Evolutionary conservation across 2,113 vertebrate species (phyloP).

Genomic region (Seriola quinqueradiata): DNA sequence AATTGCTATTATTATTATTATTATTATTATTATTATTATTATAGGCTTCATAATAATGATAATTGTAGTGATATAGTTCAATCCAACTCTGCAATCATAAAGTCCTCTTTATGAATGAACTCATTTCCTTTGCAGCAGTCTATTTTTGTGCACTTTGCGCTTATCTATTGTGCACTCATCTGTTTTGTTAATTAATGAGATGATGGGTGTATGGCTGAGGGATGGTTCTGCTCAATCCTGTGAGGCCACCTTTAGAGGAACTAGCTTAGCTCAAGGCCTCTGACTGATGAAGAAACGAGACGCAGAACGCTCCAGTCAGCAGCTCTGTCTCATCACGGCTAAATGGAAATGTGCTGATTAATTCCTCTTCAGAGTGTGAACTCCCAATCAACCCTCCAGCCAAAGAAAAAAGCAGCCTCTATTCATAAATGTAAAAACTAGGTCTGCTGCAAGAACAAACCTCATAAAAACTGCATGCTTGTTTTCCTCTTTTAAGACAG

Average conservation of each 20-base stretch:
- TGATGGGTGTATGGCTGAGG: slow-evolving; percentile 47
- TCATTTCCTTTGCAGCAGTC: slow-evolving; percentile 19
- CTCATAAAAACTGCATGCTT: slow-evolving; percentile 46
- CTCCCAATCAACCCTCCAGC: slow-evolving; percentile 63
- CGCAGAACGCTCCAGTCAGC: slow-evolving; percentile 65
- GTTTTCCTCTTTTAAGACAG: slow-evolving; percentile 17
- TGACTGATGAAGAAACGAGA: slow-evolving; percentile 59
- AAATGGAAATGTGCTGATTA: slow-evolving; percentile 73
- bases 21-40: background rate
- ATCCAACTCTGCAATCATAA: slow-evolving; percentile 9
- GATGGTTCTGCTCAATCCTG: slow-evolving; percentile 37
- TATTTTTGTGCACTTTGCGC: slow-evolving; percentile 26
- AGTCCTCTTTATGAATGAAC: slow-evolving; percentile 27
- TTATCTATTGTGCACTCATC: slow-evolving; percentile 60
- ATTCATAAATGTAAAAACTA: slow-evolving; percentile 62
- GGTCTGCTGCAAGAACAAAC: slow-evolving; percentile 43
- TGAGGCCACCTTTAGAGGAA: slow-evolving; percentile 55
- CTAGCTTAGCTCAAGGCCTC: slow-evolving; percentile 44
- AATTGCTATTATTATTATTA: background rate
- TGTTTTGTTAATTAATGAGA: slow-evolving; percentile 66
- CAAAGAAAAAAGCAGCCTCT: slow-evolving; percentile 26
- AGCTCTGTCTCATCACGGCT: slow-evolving; percentile 67
- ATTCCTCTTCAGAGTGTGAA: slow-evolving; percentile 66
- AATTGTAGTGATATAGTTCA: background rate
- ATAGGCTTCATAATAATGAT: background rate